Evolutionary conservation across 2,797 vertebrate genomes (phyloP).

Genomic region (Triplophysa bombifrons): DNA sequence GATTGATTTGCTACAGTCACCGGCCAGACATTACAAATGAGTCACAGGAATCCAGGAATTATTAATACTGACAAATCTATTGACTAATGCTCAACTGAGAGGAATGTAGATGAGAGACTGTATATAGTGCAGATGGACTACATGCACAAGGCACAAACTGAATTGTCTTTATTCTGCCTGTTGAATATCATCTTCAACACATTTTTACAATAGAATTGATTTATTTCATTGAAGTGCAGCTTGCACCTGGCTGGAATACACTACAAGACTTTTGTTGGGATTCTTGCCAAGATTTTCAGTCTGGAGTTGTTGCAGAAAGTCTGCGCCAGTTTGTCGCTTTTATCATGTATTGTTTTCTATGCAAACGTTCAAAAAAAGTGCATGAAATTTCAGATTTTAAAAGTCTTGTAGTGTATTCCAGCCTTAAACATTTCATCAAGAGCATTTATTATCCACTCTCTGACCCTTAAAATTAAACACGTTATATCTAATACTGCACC

Average conservation of each 20-base stretch:
- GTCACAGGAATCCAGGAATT: constrained; percentile 58
- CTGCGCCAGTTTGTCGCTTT: too few relatives aligned
- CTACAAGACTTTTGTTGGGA: too few relatives aligned
- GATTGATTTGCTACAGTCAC: constrained; percentile 64
- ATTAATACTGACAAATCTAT: constrained; percentile 59
- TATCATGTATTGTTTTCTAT: too few relatives aligned
- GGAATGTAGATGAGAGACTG: constrained; percentile 43
- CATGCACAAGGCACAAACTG: background rate
- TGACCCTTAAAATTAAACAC: background rate
- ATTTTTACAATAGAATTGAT: background rate
- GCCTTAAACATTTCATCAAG: background rate
- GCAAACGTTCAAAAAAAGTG: too few relatives aligned
- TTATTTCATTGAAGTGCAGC: background rate
- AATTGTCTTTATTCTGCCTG: background rate
- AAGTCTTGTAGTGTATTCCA: too few relatives aligned
- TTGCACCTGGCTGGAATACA: too few relatives aligned
- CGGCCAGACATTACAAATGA: constrained; percentile 64
- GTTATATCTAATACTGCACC: background rate
- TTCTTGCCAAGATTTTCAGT: too few relatives aligned
- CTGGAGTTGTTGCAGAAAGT: too few relatives aligned
- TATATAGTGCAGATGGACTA: background rate
- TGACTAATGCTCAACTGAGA: constrained; percentile 48
- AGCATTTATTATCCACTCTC: background rate
- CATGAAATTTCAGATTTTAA: too few relatives aligned
- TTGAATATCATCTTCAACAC: background rate